A percentile compares a stretch with the other conserved stretches of the same genome.
Conservation (phyloP, 2,113 vertebrate species). For the Tretioscincus oriximinensis region DNA sequence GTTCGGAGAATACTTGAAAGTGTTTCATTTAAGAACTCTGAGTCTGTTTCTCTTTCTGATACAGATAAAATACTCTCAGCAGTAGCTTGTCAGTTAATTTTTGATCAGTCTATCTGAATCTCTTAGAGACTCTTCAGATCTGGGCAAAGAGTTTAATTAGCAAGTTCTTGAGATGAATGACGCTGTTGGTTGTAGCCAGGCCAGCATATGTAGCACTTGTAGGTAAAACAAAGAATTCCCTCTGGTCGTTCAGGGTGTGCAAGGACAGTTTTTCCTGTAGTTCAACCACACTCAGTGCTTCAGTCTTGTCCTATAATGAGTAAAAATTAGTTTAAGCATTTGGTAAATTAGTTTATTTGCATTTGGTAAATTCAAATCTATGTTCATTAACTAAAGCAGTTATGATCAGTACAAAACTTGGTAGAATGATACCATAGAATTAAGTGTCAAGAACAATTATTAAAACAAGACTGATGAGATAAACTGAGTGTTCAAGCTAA, state of each 20-base stretch:
- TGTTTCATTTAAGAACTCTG: neutral
- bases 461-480: neutral
- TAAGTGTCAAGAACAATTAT: neutral
- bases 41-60: neutral
- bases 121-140: fast-evolving
- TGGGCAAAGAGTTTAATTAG: constrained; percentile 80
- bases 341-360: neutral
- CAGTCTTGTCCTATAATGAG: constrained; percentile 75
- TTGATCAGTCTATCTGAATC: neutral
- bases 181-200: constrained; percentile 56
- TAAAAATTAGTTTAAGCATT: neutral
- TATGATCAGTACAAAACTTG: neutral
- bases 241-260: constrained; percentile 57
- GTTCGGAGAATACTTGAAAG: neutral
- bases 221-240: constrained; percentile 80
- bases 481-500: neutral
- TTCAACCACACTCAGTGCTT: constrained; percentile 74
- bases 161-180: constrained; percentile 78
- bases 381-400: neutral
- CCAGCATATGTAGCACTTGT: constrained; percentile 75
- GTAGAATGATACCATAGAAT: neutral
- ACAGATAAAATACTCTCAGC: fast-evolving
- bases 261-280: constrained; percentile 80
- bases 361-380: neutral
- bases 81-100: fast-evolving